phyloP scores from a whole-genome alignment of 2,797 vertebrate genomes.

The Falco concolor region DNA sequence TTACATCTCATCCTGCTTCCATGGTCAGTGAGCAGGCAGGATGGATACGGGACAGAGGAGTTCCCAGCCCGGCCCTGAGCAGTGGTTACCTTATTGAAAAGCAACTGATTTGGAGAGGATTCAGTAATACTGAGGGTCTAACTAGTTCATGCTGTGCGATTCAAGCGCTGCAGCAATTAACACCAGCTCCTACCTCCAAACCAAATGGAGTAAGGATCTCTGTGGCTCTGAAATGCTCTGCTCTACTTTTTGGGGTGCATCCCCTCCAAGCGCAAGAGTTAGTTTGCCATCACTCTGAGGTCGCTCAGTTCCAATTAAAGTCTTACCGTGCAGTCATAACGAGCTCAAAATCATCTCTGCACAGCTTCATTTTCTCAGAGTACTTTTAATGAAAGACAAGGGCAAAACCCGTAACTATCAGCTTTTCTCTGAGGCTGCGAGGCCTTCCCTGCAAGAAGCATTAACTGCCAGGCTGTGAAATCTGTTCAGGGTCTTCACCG shows the following conservation, averaged over 20 bases:
- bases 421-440: neutral
- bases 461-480: neutral
- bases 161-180: neutral
- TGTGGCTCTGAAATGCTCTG: neutral
- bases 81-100: neutral
- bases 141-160: neutral
- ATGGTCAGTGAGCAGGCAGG: neutral
- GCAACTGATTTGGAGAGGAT: neutral
- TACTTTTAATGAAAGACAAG: neutral
- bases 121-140: neutral
- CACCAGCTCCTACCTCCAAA: neutral
- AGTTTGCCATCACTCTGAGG: neutral
- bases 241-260: neutral
- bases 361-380: neutral
- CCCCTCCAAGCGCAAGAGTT: neutral
- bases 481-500: neutral
- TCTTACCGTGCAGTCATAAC: neutral
- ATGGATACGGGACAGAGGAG: neutral
- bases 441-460: neutral
- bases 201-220: neutral
- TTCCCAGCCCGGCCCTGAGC: neutral
- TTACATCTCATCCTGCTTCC: neutral
- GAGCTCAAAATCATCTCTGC: neutral
- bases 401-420: neutral
- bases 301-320: neutral